A percentile compares a stretch with the other conserved stretches of the same genome.
Conservation (phyloP, 1,140 invertebrate genomes). For the Archegozetes longisetosus region DNA sequence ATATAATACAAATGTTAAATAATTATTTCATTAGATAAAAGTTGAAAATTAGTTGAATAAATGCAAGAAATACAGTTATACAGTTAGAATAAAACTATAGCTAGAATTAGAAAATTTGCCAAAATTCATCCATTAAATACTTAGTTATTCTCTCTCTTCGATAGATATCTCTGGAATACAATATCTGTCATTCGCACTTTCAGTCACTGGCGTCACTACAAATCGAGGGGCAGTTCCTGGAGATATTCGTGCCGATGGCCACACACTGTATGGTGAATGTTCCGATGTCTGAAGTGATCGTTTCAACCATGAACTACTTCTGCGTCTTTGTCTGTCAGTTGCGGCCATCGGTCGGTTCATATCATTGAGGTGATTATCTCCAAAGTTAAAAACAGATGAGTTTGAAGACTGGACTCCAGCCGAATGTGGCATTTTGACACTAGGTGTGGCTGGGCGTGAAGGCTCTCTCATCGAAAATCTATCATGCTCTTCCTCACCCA, state of each 20-base stretch:
- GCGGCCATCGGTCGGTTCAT: neutral
- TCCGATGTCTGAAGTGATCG: constrained; percentile 3
- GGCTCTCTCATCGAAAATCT: neutral
- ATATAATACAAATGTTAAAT: too few relatives aligned
- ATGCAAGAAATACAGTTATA: too few relatives aligned
- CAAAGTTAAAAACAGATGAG: neutral
- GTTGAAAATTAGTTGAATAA: too few relatives aligned
- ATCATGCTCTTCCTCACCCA: neutral
- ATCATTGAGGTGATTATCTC: neutral
- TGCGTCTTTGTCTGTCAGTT: neutral
- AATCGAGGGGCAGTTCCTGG: constrained; percentile 15
- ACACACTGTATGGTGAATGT: constrained; percentile 11
- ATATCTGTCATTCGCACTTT: too few relatives aligned
- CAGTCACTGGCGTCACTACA: constrained; percentile 41
- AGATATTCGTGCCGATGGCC: constrained; percentile 2
- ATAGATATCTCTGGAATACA: too few relatives aligned
- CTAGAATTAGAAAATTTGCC: too few relatives aligned
- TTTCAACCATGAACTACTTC: neutral
- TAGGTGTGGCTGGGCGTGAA: neutral
- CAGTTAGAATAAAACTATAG: too few relatives aligned
- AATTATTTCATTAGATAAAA: too few relatives aligned
- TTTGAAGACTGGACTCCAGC: neutral
- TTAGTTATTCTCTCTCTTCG: too few relatives aligned
- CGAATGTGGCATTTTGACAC: neutral
- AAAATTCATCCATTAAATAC: too few relatives aligned